Evolutionary conservation across 2,888 invertebrate species (phyloP).

Genomic region (Dicyrtoma fusca): DNA sequence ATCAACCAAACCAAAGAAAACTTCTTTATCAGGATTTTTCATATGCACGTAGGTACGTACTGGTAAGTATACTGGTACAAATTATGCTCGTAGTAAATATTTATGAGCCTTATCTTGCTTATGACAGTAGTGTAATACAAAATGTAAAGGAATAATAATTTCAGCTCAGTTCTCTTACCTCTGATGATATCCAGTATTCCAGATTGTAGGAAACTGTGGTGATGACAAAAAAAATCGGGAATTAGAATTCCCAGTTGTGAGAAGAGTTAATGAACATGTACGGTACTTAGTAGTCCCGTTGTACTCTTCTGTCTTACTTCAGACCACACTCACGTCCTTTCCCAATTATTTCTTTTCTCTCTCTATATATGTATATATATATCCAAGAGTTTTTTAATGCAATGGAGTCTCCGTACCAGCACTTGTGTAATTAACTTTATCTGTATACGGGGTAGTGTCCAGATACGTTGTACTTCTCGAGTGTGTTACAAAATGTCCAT

Average conservation of each 20-base stretch:
- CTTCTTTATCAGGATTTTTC: too few relatives aligned
- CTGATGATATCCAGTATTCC: constrained; percentile 44
- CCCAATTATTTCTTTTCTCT: neutral
- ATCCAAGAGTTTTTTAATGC: neutral
- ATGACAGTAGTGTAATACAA: neutral
- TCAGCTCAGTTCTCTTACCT: constrained; percentile 22
- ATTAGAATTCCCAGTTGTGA: constrained; percentile 27
- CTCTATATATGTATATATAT: neutral
- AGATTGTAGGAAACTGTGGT: constrained; percentile 27
- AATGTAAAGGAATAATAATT: neutral
- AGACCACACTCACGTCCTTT: neutral
- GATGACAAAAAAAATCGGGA: constrained; percentile 33
- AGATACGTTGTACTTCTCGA: constrained; percentile 12
- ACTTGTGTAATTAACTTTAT: neutral
- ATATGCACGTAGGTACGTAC: too few relatives aligned
- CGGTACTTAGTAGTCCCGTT: constrained; percentile 3
- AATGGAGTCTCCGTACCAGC: neutral
- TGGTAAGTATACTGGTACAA: too few relatives aligned
- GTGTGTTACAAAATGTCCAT: constrained; percentile 29
- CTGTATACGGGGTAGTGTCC: neutral
- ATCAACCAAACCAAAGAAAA: too few relatives aligned
- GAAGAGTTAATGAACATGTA: neutral
- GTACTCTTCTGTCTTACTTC: neutral
- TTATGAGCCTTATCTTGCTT: neutral
- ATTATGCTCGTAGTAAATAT: too few relatives aligned